Base-by-base conservation (phyloP, 2,113 vertebrate genomes). In the Phalacrocorax aristotelis region DNA sequence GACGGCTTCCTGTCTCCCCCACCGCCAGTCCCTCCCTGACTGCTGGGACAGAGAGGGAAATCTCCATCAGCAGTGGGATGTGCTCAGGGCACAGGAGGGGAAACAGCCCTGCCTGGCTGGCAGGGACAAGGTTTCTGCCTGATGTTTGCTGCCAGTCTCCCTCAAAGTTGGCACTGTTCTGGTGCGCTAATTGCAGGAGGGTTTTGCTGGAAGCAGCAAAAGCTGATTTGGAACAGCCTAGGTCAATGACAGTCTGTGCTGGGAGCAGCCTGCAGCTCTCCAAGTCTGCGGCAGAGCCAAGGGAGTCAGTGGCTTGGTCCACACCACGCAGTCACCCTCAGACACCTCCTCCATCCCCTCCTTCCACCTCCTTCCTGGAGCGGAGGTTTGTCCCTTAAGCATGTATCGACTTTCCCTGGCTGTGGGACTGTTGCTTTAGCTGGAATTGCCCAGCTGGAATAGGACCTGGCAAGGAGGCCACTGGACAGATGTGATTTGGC, bases 11-110 rank as follows among this genome's bases (percentile, higher is more conserved):
- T 18, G 2, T 9, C 80, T 36, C 7, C 3, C 11, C 15, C 1
- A 0, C 58, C 9, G 2, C 12, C 21, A 5, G 36, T 30, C n/a
- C 51, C 15, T n/a, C 20, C 30, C 23, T 2, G 4, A 0, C 15
- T 49, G 22, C 29, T 40, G 66, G 72, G 32, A 79, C 20, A 52
- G 60, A 6, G 27, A 72, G 32, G 72, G 42, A 79, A 34, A 9
- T 11, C 7, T 11, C 21, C 32, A 6, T 52, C 22, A 14, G 16
- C 0, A 2, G 36, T 16, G 77, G 26, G 60, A 38, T 22, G 32
- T 58, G 69, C 55, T 81, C 29, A 40, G 77, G 61, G 42, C 65
- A 49, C 27, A 52, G 75, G 17, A 57, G 20, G 62, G 32, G 48
- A 71, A 80, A 52, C 48, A 30, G 38, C 44, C 49, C 22, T 0